A percentile compares a stretch with the other conserved stretches of the same genome.
These are phyloP conservation scores for Drosophila affinis DNA, from an alignment of 2,888 invertebrate species.

Conservation along the genomic window DNA sequence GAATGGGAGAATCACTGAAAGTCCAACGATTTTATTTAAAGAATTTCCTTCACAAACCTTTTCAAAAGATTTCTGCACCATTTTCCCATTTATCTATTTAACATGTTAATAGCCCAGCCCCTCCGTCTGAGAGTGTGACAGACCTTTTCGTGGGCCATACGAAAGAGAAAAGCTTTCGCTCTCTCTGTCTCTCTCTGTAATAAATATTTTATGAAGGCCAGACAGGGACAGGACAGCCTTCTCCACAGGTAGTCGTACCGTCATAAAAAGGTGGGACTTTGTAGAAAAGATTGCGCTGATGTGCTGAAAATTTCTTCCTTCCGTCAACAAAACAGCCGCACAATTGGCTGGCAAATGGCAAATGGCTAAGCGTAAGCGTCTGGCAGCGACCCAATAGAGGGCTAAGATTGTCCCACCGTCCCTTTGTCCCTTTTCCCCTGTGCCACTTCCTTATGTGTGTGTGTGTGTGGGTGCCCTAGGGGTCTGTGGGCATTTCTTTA, in stretches of 20 bases:
- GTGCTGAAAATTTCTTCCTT: slow-evolving; percentile 74
- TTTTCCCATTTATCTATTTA: slow-evolving; percentile 23
- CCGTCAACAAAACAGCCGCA: slow-evolving; percentile 58
- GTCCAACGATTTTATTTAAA: not conserved
- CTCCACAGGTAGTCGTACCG: slow-evolving; percentile 54
- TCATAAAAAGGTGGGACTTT: slow-evolving; percentile 53
- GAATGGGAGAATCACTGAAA: not conserved
- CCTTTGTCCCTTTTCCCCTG: slow-evolving; percentile 36
- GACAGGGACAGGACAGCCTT: slow-evolving; percentile 40
- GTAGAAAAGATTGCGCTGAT: slow-evolving; percentile 59
- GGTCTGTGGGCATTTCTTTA: slow-evolving; percentile 45
- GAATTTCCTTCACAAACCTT: not conserved
- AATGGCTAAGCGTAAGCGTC: slow-evolving; percentile 65
- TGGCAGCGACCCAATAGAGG: slow-evolving; percentile 53
- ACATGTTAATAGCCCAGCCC: slow-evolving; percentile 45
- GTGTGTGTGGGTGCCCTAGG: slow-evolving; percentile 16
- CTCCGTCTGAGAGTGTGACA: not conserved
- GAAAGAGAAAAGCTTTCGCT: not conserved
- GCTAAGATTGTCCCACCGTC: slow-evolving; percentile 35
- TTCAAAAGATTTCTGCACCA: slow-evolving; percentile 14
- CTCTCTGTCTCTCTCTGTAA: slow-evolving; percentile 17
- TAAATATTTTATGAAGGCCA: slow-evolving; percentile 58
- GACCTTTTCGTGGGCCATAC: not conserved
- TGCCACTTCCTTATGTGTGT: slow-evolving; percentile 7
- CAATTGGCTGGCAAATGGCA: slow-evolving; percentile 73